phyloP scores from a whole-genome alignment of 2,113 vertebrate species.

The Spea bombifrons region DNA sequence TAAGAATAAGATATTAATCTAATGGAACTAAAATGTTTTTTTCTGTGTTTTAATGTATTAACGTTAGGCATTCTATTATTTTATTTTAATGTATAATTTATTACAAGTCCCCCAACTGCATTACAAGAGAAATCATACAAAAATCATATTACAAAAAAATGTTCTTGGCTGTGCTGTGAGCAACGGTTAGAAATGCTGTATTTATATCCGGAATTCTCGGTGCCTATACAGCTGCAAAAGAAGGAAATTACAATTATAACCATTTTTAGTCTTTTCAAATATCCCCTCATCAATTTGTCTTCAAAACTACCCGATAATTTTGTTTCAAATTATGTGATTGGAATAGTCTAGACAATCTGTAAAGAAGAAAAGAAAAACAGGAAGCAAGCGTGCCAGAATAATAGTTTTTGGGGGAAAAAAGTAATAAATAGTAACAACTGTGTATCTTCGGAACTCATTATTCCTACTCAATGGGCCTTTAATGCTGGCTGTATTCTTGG shows the following conservation, averaged over 20 bases:
- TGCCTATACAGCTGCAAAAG: constrained; percentile 23
- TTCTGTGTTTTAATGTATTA: no score
- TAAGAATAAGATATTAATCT: no score
- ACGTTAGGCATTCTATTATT: no score
- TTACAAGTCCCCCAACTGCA: background rate
- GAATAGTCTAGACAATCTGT: constrained; percentile 33
- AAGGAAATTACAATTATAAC: constrained; percentile 27
- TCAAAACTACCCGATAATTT: constrained; percentile 29
- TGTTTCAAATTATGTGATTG: constrained; percentile 31
- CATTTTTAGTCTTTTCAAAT: constrained; percentile 32
- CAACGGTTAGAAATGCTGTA: background rate
- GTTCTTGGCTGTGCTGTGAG: background rate
- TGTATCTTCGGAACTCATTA: constrained; percentile 9
- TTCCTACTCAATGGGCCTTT: constrained; percentile 30
- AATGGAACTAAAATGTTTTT: no score
- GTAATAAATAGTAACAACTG: background rate
- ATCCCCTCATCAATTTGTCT: constrained; percentile 37
- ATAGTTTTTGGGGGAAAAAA: constrained; percentile 6
- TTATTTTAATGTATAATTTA: no score
- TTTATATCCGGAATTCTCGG: background rate
- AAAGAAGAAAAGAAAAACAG: constrained; percentile 7
- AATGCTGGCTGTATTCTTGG: constrained; percentile 24
- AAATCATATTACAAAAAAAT: background rate
- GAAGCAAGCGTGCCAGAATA: constrained; percentile 13
- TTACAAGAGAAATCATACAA: background rate